Conservation (phyloP, 2,888 invertebrate genomes). For the Catonia carolina region DNA sequence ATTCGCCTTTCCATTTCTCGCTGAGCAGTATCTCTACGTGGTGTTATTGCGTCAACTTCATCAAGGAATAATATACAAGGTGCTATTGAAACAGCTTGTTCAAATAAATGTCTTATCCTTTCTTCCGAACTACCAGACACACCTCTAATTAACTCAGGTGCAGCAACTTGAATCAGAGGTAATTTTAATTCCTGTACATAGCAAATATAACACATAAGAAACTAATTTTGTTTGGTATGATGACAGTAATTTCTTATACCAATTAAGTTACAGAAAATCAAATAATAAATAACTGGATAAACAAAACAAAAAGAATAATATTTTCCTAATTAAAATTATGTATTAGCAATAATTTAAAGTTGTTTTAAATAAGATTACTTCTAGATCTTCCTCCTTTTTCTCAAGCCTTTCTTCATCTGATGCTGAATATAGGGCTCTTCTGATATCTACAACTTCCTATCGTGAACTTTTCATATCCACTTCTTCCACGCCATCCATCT, state of each 20-base stretch:
- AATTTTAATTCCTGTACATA: conserved; percentile 72
- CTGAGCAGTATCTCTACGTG: conserved; percentile 80
- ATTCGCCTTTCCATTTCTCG: conserved; percentile 95
- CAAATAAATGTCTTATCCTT: conserved; percentile 84
- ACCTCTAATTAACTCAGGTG: conserved; percentile 89
- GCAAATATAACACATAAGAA: conserved; percentile 28
- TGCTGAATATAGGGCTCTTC: too few species aligned
- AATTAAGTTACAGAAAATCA: not conserved
- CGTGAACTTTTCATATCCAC: too few species aligned
- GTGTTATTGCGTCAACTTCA: conserved; percentile 94
- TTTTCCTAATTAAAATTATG: too few species aligned
- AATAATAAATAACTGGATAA: conserved; percentile 10
- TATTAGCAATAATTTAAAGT: too few species aligned
- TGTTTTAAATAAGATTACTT: too few species aligned
- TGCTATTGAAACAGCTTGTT: conserved; percentile 63
- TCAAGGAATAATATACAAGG: conserved; percentile 90
- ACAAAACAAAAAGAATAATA: too few species aligned
- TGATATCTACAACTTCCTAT: too few species aligned
- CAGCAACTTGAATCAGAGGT: conserved; percentile 79
- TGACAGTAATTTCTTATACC: conserved; percentile 8
- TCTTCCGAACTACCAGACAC: conserved; percentile 95
- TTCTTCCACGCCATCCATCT: too few species aligned
- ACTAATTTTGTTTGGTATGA: not conserved
- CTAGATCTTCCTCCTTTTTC: too few species aligned
- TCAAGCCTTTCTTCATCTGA: too few species aligned